A percentile compares a stretch with the other conserved stretches of the same genome.
Conservation (phyloP, 1,140 invertebrate species). For the Chlorops oryzae region DNA sequence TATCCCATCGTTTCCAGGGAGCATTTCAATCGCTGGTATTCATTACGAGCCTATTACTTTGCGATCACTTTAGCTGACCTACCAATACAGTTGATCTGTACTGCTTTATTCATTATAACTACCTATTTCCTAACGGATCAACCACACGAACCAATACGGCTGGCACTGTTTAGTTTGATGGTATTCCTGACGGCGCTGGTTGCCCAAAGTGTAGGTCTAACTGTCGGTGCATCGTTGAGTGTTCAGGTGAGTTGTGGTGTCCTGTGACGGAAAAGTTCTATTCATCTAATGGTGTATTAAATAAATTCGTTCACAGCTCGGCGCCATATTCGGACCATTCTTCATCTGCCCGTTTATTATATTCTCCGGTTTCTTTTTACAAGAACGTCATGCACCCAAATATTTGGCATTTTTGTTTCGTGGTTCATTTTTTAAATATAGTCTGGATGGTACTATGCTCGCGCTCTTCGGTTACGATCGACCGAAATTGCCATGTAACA, state of each 20-base stretch:
- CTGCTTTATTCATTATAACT: slow-evolving; percentile 66
- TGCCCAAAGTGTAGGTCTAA: slow-evolving; percentile 73
- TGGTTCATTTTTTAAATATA: slow-evolving; percentile 73
- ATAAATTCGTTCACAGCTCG: slow-evolving; percentile 54
- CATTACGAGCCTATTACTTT: slow-evolving; percentile 79
- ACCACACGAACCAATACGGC: slow-evolving; percentile 61
- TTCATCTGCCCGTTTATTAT: slow-evolving; percentile 79
- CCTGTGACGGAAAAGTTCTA: too few species aligned
- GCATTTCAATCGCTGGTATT: slow-evolving; percentile 92
- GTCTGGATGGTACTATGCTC: slow-evolving; percentile 63
- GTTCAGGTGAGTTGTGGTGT: slow-evolving; percentile 61
- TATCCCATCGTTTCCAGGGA: slow-evolving; percentile 77
- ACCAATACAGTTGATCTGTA: slow-evolving; percentile 75
- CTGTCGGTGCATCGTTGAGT: slow-evolving; percentile 74
- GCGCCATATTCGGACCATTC: slow-evolving; percentile 79
- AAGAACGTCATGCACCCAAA: slow-evolving; percentile 70
- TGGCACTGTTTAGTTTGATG: slow-evolving; percentile 65
- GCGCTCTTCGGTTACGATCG: slow-evolving; percentile 63
- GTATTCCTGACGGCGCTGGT: slow-evolving; percentile 74
- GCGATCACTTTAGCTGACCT: slow-evolving; percentile 80
- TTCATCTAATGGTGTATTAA: slow-evolving; percentile 11
- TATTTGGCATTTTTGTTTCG: slow-evolving; percentile 82
- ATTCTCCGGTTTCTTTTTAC: slow-evolving; percentile 87
- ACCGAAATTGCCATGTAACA: slow-evolving; percentile 57
- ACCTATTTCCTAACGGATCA: slow-evolving; percentile 82